phyloP scores from a whole-genome alignment of 92 coral and sea anemone genomes.

The Parazoanthus swiftii region DNA sequence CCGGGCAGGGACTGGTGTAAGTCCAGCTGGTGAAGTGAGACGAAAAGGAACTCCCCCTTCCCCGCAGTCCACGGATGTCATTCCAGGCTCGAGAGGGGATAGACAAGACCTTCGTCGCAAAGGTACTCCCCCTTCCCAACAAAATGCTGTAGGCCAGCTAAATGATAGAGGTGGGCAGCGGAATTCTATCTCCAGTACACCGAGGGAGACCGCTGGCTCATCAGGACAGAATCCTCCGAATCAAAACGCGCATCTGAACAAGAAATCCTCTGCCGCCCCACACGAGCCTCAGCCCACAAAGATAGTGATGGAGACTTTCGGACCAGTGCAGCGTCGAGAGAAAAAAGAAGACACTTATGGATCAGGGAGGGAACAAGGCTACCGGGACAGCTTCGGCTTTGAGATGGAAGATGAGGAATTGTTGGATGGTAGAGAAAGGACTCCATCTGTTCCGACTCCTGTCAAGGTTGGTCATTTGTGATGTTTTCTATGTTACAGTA shows the following conservation, averaged over 20 bases:
- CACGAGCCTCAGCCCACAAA: constrained; percentile 22
- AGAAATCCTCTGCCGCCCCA: background rate
- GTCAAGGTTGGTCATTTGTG: constrained; percentile 9
- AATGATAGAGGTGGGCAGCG: constrained; percentile 3
- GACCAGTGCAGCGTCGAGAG: constrained; percentile 28
- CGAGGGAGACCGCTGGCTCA: background rate
- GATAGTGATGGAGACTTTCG: constrained; percentile 6
- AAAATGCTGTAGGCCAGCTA: constrained; percentile 30
- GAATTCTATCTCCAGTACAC: background rate
- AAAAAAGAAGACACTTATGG: constrained; percentile 33
- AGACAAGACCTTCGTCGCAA: constrained; percentile 1
- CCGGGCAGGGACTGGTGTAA: constrained; percentile 9
- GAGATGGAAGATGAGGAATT: constrained; percentile 32
- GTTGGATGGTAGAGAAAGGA: background rate
- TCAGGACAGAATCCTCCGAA: background rate
- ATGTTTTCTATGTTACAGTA: background rate
- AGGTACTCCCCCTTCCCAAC: constrained; percentile 50
- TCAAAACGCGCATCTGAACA: background rate
- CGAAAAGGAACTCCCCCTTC: constrained; percentile 35
- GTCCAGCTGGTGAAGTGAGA: background rate
- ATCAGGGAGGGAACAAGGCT: constrained; percentile 37
- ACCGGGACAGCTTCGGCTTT: constrained; percentile 39
- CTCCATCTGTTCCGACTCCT: background rate
- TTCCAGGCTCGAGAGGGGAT: constrained; percentile 18
- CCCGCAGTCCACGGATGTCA: background rate